Percentiles rank a stretch among this genome's conserved stretches.
Conservation (phyloP, 92 coral and sea anemone genomes). For the Metridium senile region DNA sequence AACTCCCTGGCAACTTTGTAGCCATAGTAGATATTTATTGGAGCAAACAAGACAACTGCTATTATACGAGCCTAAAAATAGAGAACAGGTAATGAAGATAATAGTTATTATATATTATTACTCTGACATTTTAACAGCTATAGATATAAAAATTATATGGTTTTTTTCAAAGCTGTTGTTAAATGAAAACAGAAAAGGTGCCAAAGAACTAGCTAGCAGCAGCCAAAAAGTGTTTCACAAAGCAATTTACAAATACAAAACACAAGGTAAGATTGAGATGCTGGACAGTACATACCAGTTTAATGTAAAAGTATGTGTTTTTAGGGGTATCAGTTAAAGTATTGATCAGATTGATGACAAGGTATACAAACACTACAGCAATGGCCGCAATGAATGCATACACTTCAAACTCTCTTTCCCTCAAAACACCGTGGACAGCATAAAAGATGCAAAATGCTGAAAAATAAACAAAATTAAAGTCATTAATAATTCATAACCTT, state of each 20-base stretch:
- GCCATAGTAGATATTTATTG: constrained; percentile 73
- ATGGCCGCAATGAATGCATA: constrained; percentile 80
- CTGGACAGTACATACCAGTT: constrained; percentile 45
- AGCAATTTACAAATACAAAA: not conserved
- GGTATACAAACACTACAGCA: constrained; percentile 61
- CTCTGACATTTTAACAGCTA: too few relatives aligned
- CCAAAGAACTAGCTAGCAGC: too few relatives aligned
- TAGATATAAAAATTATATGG: too few relatives aligned
- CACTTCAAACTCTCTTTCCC: constrained; percentile 92
- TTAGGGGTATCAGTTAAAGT: constrained; percentile 24
- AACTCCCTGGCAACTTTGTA: constrained; percentile 76
- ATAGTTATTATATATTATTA: too few relatives aligned
- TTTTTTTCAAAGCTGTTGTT: too few relatives aligned
- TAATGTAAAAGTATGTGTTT: constrained; percentile 17
- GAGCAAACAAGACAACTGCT: constrained; percentile 60
- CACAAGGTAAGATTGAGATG: not conserved
- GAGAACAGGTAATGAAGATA: too few relatives aligned
- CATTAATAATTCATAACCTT: not conserved
- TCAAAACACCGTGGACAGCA: constrained; percentile 90
- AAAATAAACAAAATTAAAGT: not conserved
- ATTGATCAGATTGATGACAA: constrained; percentile 55
- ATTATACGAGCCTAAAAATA: constrained; percentile 71
- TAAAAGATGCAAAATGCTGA: constrained; percentile 85
- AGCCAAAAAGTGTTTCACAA: too few relatives aligned
- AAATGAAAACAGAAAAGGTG: too few relatives aligned